Evolutionary conservation across 2,888 invertebrate genomes (phyloP), one percentile per base, ranked within the genome.

Genomic region (Lissocephala sabroskyi): DNA sequence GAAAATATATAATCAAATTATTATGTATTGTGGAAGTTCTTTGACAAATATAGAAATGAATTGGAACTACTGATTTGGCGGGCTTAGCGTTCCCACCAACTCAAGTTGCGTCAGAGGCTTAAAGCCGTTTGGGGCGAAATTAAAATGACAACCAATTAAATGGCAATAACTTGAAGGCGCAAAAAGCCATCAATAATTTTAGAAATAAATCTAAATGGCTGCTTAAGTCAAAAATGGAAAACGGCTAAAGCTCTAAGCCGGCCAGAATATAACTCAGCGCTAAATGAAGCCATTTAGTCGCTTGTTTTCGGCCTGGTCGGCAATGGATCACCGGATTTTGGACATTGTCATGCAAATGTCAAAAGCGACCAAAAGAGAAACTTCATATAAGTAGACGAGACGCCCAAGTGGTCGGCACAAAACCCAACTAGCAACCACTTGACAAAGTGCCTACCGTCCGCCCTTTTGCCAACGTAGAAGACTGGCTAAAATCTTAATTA

Each of bases 111-210:
- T n/a, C n/a, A n/a, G n/a, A n/a, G n/a, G n/a, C n/a, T n/a, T n/a
- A n/a, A n/a, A 11, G 19, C 18, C 10, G 37, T 48, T 56, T 43
- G 19, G 52, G 46, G 50, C 32, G 45, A 42, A 56, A 36, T 49
- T 53, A 54, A 77, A 65, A 71, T 74, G 78, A 68, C 68, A 68
- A 70, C 66, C 68, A 68, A 77, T 77, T 68, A 77, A 74, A 65
- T 57, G 65, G 28, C 45, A 50, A 73, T 68, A 33, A 28, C 33
- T 50, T 28, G 18, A 56, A 56, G 52, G 65, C 77, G 55, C 52
- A 73, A 74, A 73, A 45, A 45, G 33, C 35, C 51, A 67, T 67
- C 54, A 74, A 77, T 68, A 68, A 56, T 45, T 58, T 61, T 65
- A 49, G 49, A 49, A 32, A 28, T 5, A 23, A 23, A 23, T 5